These are phyloP conservation scores for Campopleginae sp. DNA, from an alignment of 2,888 invertebrate genomes.

Conservation along the genomic window DNA sequence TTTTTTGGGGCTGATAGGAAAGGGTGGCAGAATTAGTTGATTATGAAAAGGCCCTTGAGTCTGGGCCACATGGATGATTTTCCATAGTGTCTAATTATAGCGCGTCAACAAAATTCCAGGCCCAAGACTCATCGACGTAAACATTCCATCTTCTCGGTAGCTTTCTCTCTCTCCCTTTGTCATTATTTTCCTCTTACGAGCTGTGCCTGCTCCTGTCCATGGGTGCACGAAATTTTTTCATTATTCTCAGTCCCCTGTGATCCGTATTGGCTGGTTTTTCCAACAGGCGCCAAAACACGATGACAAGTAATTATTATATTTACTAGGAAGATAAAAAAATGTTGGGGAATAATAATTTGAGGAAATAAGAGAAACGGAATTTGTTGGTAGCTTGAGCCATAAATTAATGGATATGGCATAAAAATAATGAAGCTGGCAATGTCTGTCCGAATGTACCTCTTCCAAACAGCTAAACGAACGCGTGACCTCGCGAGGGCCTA, in stretches of 20 bases:
- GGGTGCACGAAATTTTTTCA: slow-evolving; percentile 43
- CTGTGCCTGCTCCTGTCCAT: neutral
- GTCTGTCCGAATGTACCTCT: slow-evolving; percentile 75
- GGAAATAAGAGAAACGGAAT: neutral
- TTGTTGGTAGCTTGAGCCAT: neutral
- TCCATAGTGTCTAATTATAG: slow-evolving; percentile 22
- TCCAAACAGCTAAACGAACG: slow-evolving; percentile 64
- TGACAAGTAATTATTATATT: neutral
- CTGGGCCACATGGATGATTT: neutral
- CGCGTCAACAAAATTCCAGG: slow-evolving; percentile 47
- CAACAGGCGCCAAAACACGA: neutral
- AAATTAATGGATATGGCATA: slow-evolving; percentile 12
- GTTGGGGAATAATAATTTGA: neutral
- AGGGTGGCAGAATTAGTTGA: too few relatives aligned
- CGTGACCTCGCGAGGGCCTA: slow-evolving; percentile 79
- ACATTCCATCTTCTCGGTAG: slow-evolving; percentile 64
- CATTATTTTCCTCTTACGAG: neutral
- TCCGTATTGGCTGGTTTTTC: neutral
- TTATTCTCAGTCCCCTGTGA: slow-evolving; percentile 23
- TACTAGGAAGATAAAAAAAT: neutral
- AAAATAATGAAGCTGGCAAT: slow-evolving; percentile 78
- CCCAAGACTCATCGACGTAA: slow-evolving; percentile 59
- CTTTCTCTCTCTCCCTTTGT: slow-evolving; percentile 13
- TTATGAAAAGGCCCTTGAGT: too few relatives aligned
- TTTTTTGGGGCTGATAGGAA: too few relatives aligned